phyloP scores from a whole-genome alignment of 1,140 invertebrate species.

The Trissolcus basalis region DNA sequence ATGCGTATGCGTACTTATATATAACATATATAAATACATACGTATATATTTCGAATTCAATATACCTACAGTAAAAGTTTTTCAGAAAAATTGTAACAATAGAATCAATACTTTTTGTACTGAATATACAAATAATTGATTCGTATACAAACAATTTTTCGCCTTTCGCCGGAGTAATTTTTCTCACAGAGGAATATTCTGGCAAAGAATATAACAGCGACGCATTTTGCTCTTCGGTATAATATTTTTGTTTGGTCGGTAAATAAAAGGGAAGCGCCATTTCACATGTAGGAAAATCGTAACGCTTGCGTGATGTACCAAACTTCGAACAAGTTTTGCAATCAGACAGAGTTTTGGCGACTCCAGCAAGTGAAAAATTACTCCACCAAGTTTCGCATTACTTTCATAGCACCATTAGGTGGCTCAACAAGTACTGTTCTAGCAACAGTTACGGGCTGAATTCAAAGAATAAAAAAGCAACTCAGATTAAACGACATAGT shows the following conservation, averaged over 20 bases:
- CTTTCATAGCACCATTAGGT: slow-evolving; percentile 56
- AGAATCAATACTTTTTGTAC: too few relatives aligned
- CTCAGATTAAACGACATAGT: slow-evolving; percentile 43
- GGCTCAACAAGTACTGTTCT: slow-evolving; percentile 57
- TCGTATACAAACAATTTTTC: too few relatives aligned
- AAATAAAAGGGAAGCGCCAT: slow-evolving; percentile 30
- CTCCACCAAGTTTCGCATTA: slow-evolving; percentile 53
- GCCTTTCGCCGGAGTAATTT: too few relatives aligned
- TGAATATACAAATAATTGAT: not conserved
- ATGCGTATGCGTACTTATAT: too few relatives aligned
- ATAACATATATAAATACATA: too few relatives aligned
- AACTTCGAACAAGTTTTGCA: slow-evolving; percentile 50
- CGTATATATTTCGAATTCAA: too few relatives aligned
- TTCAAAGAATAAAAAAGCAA: slow-evolving; percentile 49
- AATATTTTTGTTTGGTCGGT: slow-evolving; percentile 27
- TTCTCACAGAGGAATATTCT: too few relatives aligned
- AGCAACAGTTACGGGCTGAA: slow-evolving; percentile 51
- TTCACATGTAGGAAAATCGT: slow-evolving; percentile 40
- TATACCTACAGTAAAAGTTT: too few relatives aligned
- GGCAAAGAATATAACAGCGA: not conserved
- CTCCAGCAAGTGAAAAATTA: slow-evolving; percentile 53
- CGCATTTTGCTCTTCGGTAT: not conserved
- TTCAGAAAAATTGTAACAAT: not conserved
- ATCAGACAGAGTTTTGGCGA: slow-evolving; percentile 51
- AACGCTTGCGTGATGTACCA: slow-evolving; percentile 39